Evolutionary conservation across 1,140 invertebrate species (phyloP), one percentile per base, ranked within the genome.

Genomic region (Tetranychus urticae): DNA sequence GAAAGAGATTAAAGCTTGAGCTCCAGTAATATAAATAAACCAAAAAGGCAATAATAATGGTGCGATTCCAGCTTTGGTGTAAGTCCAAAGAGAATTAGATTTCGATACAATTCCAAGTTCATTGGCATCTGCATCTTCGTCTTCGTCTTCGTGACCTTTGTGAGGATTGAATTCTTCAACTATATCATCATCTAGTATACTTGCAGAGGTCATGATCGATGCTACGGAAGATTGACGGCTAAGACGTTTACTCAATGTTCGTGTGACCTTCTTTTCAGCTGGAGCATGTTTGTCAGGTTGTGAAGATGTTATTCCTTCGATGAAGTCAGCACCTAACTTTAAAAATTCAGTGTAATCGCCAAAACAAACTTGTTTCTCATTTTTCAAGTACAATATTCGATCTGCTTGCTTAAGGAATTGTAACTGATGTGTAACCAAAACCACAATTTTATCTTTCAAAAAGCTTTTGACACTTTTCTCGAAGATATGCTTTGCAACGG

Each of bases 371-470:
- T 64, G 54, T 14, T 37, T 10, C 8, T 65, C 67, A 61, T 85
- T 78, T 68, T 84, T 80, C 64, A 89, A 70, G 3, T 86, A 79
- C 47, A 88, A 71, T 64, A 90, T 86, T 65, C 80, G 77, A 69
- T 85, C 79, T 0, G 82, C 84, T 33, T 78, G 76, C 67, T 80
- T 79, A 23, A 90, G 74, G 69, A 66, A 69, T 61, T 75, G 72
- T 7, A 74, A 62, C 59, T 75, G 74, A 68, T 75, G 74, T 12
- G 74, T 75, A 4, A 70, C 70, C 35, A 75, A 62, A 56, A 75
- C 67, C 3, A 68, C 62, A 1, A 68, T 65, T 63, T 74, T 74
- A 8, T 69, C 62, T 35, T 66, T 67, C 5, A 75, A 62, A 68
- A 82, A 81, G 1, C 79, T 80, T 63, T 73, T 71, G 36, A 77